A percentile compares a stretch with the other conserved stretches of the same genome.
Evolutionary conservation across 2,113 vertebrate species (phyloP).

Genomic region (Tyrannus savana): DNA sequence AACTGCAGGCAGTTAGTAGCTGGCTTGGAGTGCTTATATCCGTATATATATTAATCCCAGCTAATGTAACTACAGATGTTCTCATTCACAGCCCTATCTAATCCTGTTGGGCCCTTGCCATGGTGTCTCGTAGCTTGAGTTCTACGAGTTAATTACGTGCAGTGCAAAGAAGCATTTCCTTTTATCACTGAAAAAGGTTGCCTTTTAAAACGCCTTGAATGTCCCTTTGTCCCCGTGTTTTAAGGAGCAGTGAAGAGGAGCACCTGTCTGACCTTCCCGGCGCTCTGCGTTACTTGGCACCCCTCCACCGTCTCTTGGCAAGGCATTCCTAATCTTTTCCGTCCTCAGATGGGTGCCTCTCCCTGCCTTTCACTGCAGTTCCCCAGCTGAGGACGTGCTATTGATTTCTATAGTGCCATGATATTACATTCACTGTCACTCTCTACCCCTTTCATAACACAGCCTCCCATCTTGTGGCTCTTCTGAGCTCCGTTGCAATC

Average conservation of each 20-base stretch:
- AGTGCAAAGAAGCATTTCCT: constrained; percentile 25
- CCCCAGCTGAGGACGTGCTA: constrained; percentile 42
- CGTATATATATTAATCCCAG: constrained; percentile 69
- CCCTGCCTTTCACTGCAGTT: not conserved
- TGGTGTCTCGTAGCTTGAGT: constrained; percentile 60
- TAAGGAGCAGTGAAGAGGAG: constrained; percentile 47
- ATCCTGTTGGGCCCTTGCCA: constrained; percentile 68
- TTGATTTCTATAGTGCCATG: constrained; percentile 39
- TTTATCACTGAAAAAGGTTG: constrained; percentile 25
- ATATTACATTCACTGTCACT: not conserved
- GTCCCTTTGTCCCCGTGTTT: constrained; percentile 44
- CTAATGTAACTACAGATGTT: constrained; percentile 72
- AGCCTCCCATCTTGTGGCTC: constrained; percentile 25
- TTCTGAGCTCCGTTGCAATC: constrained; percentile 48
- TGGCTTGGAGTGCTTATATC: constrained; percentile 53
- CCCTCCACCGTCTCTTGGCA: constrained; percentile 58
- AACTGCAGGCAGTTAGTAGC: constrained; percentile 41
- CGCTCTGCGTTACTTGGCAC: constrained; percentile 20
- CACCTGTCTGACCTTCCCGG: constrained; percentile 57
- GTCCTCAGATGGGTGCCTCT: constrained; percentile 42
- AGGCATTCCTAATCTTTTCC: not conserved
- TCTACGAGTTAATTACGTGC: constrained; percentile 64
- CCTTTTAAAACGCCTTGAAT: constrained; percentile 17
- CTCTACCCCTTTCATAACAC: constrained; percentile 8
- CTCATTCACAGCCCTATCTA: constrained; percentile 67